These are phyloP conservation scores for Echeneis naucrates DNA, from an alignment of 2,797 vertebrate genomes.

Conservation along the genomic window DNA sequence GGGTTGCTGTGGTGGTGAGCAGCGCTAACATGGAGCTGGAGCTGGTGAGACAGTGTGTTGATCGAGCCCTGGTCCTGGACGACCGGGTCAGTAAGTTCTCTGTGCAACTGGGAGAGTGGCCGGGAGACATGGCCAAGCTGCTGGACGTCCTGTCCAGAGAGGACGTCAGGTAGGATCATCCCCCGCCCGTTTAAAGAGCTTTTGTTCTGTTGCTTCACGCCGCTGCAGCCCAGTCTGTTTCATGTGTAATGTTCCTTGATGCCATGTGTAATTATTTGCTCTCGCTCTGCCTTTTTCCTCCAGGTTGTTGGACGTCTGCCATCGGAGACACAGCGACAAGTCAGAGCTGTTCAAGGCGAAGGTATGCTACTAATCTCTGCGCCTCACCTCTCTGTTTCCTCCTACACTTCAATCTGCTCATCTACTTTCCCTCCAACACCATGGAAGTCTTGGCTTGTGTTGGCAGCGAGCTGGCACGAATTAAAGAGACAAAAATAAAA, in stretches of 20 bases:
- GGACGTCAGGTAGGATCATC: conserved; percentile 86
- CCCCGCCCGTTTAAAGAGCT: neutral
- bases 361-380: conserved; percentile 78
- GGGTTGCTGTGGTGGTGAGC: conserved; percentile 89
- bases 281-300: conserved; percentile 10
- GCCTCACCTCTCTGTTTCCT: conserved; percentile 18
- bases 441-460: conserved; percentile 17
- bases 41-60: conserved; percentile 88
- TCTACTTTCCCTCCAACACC: conserved; percentile 9
- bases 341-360: conserved; percentile 88
- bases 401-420: conserved; percentile 32
- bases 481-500: conserved; percentile 27
- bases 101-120: conserved; percentile 85
- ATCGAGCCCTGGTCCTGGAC: conserved; percentile 89
- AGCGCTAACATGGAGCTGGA: conserved; percentile 91
- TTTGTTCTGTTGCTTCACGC: neutral
- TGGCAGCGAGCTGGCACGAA: conserved; percentile 13
- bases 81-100: conserved; percentile 89
- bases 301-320: conserved; percentile 90
- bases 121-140: conserved; percentile 90
- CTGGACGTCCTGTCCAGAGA: conserved; percentile 90
- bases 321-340: conserved; percentile 85
- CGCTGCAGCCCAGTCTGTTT: neutral
- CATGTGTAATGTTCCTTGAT: neutral
- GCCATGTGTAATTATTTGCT: conserved; percentile 1